phyloP scores from a whole-genome alignment of 1,140 invertebrate genomes.

The Probaryconus sp. region DNA sequence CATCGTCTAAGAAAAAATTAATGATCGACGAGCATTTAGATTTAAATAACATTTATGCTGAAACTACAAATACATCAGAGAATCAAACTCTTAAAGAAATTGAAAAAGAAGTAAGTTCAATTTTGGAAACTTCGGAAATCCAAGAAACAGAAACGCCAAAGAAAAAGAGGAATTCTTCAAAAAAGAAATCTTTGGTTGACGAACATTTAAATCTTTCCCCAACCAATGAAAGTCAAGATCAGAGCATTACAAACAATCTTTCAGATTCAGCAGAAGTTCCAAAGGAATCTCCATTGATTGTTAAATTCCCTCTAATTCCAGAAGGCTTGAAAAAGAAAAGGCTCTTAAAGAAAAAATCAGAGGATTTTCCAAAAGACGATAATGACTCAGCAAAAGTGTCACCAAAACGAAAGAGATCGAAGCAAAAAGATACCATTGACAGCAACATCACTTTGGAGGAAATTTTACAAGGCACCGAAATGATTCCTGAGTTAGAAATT shows the following conservation, averaged over 20 bases:
- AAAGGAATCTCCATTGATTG: conserved; percentile 7
- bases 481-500: too few relatives aligned
- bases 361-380: not conserved
- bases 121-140: not conserved
- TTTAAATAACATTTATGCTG: not conserved
- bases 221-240: conserved; percentile 1
- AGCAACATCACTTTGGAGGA: too few relatives aligned
- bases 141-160: not conserved
- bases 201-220: conserved; percentile 6
- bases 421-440: conserved; percentile 16
- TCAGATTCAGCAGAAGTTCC: not conserved
- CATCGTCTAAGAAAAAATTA: conserved; percentile 1
- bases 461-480: too few relatives aligned
- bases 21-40: not conserved
- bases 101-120: not conserved
- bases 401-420: conserved; percentile 4
- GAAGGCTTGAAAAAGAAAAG: conserved; percentile 7
- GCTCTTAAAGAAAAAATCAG: not conserved
- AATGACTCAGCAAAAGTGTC: not conserved
- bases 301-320: conserved; percentile 1
- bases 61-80: not conserved
- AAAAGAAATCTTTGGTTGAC: conserved; percentile 1
- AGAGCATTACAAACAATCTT: not conserved
- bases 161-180: conserved; percentile 16
- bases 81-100: not conserved